Evolutionary conservation across 2,888 invertebrate species (phyloP).

Genomic region (Carterocephalus palaemon): DNA sequence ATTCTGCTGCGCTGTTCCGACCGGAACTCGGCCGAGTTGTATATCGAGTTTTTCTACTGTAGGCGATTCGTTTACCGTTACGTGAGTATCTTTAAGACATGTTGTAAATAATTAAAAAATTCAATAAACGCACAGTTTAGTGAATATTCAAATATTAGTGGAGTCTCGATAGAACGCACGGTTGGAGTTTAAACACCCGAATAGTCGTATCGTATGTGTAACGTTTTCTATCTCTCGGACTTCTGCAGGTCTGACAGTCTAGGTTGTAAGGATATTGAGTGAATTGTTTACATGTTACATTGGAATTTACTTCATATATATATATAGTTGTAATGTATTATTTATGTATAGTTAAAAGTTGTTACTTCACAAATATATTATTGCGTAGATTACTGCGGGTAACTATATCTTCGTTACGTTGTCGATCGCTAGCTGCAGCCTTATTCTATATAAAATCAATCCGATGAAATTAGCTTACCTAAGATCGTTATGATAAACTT

Average conservation of each 20-base stretch:
- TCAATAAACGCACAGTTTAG: conserved; percentile 79
- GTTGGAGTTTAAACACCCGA: conserved; percentile 59
- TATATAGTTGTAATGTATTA: conserved; percentile 46
- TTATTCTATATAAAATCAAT: conserved; percentile 6
- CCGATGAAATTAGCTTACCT: conserved; percentile 10
- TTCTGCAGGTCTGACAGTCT: conserved; percentile 65
- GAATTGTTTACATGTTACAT: conserved; percentile 57
- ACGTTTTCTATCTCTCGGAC: conserved; percentile 62
- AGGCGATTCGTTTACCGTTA: conserved; percentile 50
- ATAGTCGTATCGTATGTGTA: conserved; percentile 52
- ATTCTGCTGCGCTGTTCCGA: conserved; percentile 34
- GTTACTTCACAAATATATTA: conserved; percentile 52
- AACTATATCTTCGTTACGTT: conserved; percentile 58
- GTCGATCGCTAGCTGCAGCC: conserved; percentile 58
- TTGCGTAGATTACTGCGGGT: conserved; percentile 51
- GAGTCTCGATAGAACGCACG: conserved; percentile 66
- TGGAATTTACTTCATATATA: conserved; percentile 51
- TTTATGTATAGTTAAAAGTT: conserved; percentile 54
- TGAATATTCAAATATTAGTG: conserved; percentile 73
- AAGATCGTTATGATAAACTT: conserved; percentile 12
- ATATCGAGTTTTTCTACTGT: conserved; percentile 52
- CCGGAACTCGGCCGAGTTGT: conserved; percentile 43
- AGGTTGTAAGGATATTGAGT: conserved; percentile 46
- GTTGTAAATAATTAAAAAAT: conserved; percentile 69
- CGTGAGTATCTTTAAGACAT: conserved; percentile 50